These are phyloP conservation scores for Parasteatoda tepidariorum DNA, from an alignment of 1,140 invertebrate genomes.

Conservation along the genomic window DNA sequence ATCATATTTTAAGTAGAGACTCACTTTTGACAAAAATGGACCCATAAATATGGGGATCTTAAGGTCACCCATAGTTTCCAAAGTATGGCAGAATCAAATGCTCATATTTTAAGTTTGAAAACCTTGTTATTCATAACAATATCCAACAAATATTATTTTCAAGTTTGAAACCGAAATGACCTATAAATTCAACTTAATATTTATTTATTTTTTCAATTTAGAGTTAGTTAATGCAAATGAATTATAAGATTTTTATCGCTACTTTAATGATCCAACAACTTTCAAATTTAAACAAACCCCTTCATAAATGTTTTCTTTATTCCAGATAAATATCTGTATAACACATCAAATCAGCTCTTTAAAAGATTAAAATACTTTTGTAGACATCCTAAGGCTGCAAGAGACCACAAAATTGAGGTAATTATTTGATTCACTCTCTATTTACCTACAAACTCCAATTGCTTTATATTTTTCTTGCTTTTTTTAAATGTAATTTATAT, in stretches of 20 bases:
- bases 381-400: conserved; percentile 10
- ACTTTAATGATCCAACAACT: no score
- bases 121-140: no score
- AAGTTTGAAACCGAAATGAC: neutral
- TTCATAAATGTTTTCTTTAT: neutral
- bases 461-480: no score
- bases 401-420: conserved; percentile 27
- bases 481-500: no score
- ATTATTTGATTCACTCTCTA: neutral
- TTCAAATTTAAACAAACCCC: neutral
- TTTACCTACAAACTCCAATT: no score
- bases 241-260: no score
- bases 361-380: conserved; percentile 71
- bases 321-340: conserved; percentile 73
- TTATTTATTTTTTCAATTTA: neutral
- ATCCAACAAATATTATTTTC: neutral
- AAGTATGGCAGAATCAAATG: no score
- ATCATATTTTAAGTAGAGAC: no score
- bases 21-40: no score
- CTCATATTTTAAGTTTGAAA: no score
- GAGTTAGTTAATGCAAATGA: neutral
- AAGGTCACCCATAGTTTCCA: no score
- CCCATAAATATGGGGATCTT: no score
- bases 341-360: conserved; percentile 72
- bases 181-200: neutral